These are phyloP conservation scores for Trachops cirrhosus DNA, from an alignment of 2,797 vertebrate genomes.

Conservation along the genomic window DNA sequence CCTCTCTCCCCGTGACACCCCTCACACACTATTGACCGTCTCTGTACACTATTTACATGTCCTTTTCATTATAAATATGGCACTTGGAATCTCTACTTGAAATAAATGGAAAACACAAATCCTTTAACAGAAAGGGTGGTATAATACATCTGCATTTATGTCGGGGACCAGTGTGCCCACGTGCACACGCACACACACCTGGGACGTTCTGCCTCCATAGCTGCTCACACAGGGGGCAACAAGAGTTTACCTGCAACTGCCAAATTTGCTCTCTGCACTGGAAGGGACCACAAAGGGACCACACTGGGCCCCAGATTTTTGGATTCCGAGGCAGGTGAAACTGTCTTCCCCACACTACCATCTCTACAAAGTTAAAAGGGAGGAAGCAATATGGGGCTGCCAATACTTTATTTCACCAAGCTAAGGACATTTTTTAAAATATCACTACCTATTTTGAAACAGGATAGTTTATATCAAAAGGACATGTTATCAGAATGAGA, in stretches of 20 bases:
- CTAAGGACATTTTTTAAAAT: not conserved
- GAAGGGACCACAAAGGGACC: not conserved
- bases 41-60: not conserved
- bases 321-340: not conserved
- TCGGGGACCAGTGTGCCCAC: not conserved
- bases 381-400: not conserved
- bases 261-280: not conserved
- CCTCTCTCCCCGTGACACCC: not conserved
- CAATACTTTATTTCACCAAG: not conserved
- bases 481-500: not conserved
- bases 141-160: not conserved
- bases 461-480: not conserved
- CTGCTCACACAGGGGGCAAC: not conserved
- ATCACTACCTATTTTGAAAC: not conserved
- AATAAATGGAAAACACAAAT: not conserved
- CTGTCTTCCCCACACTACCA: no score
- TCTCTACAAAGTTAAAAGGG: not conserved
- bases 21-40: not conserved
- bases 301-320: not conserved
- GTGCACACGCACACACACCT: accelerated
- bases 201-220: not conserved
- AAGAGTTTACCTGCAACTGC: not conserved
- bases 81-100: not conserved
- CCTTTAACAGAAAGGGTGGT: not conserved
- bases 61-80: constrained; percentile 4